phyloP scores from a whole-genome alignment of 2,888 invertebrate genomes.

The Stenoptilia bipunctidactyla region DNA sequence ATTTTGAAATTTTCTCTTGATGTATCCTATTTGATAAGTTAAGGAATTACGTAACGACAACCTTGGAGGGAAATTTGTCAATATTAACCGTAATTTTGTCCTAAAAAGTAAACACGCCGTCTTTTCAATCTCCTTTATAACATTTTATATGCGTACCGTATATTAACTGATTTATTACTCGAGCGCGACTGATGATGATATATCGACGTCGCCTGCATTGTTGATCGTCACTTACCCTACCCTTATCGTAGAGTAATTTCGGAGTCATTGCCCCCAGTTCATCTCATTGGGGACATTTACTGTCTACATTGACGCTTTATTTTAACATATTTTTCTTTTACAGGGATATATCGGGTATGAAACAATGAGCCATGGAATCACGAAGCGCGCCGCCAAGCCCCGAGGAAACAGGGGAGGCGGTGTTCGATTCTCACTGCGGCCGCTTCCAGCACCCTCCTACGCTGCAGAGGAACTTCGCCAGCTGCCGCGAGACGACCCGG shows the following conservation, averaged over 20 bases:
- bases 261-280: conserved; percentile 61
- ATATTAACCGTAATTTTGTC: too few species aligned
- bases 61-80: too few species aligned
- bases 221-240: conserved; percentile 68
- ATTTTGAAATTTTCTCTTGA: conserved; percentile 1
- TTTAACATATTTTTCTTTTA: conserved; percentile 21
- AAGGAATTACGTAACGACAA: not conserved
- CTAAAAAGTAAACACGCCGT: not conserved
- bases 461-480: conserved; percentile 57
- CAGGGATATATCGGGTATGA: conserved; percentile 52
- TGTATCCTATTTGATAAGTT: not conserved
- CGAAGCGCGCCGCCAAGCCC: conserved; percentile 71
- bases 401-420: conserved; percentile 70
- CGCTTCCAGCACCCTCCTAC: conserved; percentile 73
- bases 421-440: conserved; percentile 83
- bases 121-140: conserved; percentile 29
- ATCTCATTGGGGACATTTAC: conserved; percentile 26
- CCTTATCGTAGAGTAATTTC: conserved; percentile 64
- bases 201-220: conserved; percentile 63
- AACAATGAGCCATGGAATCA: conserved; percentile 70
- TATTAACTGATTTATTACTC: conserved; percentile 47
- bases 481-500: conserved; percentile 50
- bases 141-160: conserved; percentile 44
- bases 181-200: conserved; percentile 64
- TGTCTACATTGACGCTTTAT: not conserved